Evolutionary conservation across 2,888 invertebrate species (phyloP).

Genomic region (Drosophila gaucha): DNA sequence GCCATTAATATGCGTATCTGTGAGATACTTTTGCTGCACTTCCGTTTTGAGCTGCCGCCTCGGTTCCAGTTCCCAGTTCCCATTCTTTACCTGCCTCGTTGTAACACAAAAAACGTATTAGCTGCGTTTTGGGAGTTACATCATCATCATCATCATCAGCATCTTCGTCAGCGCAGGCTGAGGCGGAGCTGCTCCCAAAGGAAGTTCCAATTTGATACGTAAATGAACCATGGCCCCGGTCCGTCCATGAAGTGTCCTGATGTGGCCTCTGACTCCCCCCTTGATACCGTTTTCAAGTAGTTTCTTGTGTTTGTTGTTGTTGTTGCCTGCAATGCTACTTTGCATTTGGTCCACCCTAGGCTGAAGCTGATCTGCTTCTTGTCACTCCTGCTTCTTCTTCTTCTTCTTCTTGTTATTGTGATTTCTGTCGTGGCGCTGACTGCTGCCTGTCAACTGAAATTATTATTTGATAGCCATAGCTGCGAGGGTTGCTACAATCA

Average conservation of each 20-base stretch:
- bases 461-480: constrained; percentile 42
- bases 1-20: constrained; percentile 70
- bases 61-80: constrained; percentile 4
- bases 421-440: constrained; percentile 66
- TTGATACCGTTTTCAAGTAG: constrained; percentile 31
- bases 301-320: constrained; percentile 23
- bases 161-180: constrained; percentile 15
- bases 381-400: constrained; percentile 1
- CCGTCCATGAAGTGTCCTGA: constrained; percentile 57
- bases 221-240: constrained; percentile 79
- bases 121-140: constrained; percentile 60
- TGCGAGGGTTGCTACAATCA: constrained; percentile 45
- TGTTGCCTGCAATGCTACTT: constrained; percentile 28
- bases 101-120: constrained; percentile 45
- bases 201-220: constrained; percentile 82
- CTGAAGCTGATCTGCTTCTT: constrained; percentile 10
- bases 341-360: constrained; percentile 32
- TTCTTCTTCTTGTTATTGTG: constrained; percentile 26
- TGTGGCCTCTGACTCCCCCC: constrained; percentile 17
- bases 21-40: constrained; percentile 53
- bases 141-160: constrained; percentile 27
- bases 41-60: constrained; percentile 28
- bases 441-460: constrained; percentile 73
- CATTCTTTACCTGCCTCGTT: constrained; percentile 50
- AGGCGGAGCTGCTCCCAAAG: constrained; percentile 64